A percentile compares a stretch with the other conserved stretches of the same genome.
These are phyloP conservation scores for Ectropis crepuscularia DNA, from an alignment of 2,888 invertebrate species.

Conservation along the genomic window DNA sequence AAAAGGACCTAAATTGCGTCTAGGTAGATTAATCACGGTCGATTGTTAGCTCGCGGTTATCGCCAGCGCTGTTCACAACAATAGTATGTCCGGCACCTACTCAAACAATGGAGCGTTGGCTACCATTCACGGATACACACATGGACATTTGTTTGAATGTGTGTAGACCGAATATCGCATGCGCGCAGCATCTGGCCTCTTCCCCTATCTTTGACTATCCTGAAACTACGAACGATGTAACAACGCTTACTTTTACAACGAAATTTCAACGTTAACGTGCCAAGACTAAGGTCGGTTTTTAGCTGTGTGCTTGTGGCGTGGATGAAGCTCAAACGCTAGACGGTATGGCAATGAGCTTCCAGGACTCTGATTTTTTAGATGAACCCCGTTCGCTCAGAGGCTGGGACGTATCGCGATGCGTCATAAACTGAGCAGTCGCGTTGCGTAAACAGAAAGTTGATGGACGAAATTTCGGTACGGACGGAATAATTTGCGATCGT, in stretches of 20 bases:
- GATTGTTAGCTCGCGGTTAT: conserved; percentile 62
- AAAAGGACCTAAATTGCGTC: conserved; percentile 33
- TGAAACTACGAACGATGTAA: conserved; percentile 46
- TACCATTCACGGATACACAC: conserved; percentile 56
- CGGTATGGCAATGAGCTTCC: conserved; percentile 76
- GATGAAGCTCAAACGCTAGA: conserved; percentile 54
- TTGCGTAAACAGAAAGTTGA: conserved; percentile 36
- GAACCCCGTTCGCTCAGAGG: conserved; percentile 67
- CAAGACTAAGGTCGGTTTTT: conserved; percentile 4
- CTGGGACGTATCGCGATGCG: conserved; percentile 65
- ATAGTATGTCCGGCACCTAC: conserved; percentile 66
- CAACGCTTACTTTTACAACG: conserved; percentile 7
- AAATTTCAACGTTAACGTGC: conserved; percentile 17
- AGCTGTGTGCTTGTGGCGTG: conserved; percentile 7
- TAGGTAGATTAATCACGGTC: conserved; percentile 60
- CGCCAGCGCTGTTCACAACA: conserved; percentile 68
- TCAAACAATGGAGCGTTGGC: conserved; percentile 69
- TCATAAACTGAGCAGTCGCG: conserved; percentile 32
- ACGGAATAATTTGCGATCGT: conserved; percentile 18
- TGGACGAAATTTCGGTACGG: conserved; percentile 9
- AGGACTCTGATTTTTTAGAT: conserved; percentile 81
- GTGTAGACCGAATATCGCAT: conserved; percentile 66
- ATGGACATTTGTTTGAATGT: conserved; percentile 49
- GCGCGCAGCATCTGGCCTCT: conserved; percentile 82
- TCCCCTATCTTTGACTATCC: conserved; percentile 62